These are phyloP conservation scores for Vulpes vulpes DNA, from an alignment of 2,113 vertebrate genomes.

Conservation along the genomic window DNA sequence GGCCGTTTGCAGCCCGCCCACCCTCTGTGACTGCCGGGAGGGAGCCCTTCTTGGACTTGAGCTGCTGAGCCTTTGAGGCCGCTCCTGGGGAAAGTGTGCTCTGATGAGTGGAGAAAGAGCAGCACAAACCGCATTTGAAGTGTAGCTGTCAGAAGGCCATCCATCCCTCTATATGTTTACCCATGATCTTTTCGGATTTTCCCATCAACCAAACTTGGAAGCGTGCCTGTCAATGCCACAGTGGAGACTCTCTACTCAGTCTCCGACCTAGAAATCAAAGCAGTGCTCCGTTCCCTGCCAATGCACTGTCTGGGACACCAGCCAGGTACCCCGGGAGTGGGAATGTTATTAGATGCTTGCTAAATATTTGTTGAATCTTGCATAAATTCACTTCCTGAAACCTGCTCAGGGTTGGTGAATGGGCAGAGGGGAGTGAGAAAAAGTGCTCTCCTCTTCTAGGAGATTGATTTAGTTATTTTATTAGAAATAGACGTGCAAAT, in stretches of 20 bases:
- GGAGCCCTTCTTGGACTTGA: background rate
- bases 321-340: background rate
- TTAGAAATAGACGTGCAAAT: background rate
- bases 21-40: background rate
- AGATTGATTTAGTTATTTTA: background rate
- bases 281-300: background rate
- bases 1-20: background rate
- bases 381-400: constrained; percentile 17
- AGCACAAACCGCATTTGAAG: background rate
- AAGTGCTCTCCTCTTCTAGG: background rate
- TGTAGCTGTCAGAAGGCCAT: background rate
- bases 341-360: background rate
- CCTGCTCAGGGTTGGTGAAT: background rate
- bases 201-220: background rate
- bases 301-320: background rate
- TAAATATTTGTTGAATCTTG: constrained; percentile 55
- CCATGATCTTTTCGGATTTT: background rate
- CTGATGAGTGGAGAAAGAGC: background rate
- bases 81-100: background rate
- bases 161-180: background rate
- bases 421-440: background rate
- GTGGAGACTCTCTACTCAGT: background rate
- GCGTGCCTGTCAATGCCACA: background rate
- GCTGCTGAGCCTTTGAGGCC: background rate
- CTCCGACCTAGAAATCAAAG: background rate